These are phyloP conservation scores for Drosophila neonasuta DNA, from an alignment of 2,888 invertebrate species.

Conservation along the genomic window DNA sequence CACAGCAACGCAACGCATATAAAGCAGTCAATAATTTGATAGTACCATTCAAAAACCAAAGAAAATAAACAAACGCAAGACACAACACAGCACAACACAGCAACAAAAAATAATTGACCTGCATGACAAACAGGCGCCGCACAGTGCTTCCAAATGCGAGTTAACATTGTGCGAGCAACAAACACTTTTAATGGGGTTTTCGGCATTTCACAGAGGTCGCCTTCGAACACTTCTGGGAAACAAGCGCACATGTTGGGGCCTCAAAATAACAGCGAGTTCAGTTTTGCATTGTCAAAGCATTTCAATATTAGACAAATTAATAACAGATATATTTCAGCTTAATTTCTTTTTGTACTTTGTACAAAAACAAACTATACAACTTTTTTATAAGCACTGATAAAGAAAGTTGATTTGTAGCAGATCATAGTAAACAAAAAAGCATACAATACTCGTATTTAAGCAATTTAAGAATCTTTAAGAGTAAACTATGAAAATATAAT, in stretches of 20 bases:
- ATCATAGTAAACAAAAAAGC: too few species aligned
- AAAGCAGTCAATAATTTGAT: slow-evolving; percentile 65
- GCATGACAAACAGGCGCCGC: slow-evolving; percentile 71
- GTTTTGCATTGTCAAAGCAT: background rate
- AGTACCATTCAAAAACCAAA: slow-evolving; percentile 33
- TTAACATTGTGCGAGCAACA: slow-evolving; percentile 4
- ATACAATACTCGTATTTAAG: too few species aligned
- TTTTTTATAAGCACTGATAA: too few species aligned
- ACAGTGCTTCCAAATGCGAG: slow-evolving; percentile 43
- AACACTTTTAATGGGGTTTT: background rate
- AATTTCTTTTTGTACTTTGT: too few species aligned
- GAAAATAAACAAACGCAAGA: slow-evolving; percentile 3
- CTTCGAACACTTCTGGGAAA: slow-evolving; percentile 5
- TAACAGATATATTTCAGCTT: too few species aligned
- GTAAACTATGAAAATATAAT: too few species aligned
- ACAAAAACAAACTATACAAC: too few species aligned
- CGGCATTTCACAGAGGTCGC: slow-evolving; percentile 15
- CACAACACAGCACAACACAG: background rate
- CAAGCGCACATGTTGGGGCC: background rate
- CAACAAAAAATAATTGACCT: slow-evolving; percentile 49
- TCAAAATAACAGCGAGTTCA: background rate
- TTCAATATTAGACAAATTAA: too few species aligned
- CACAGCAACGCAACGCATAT: slow-evolving; percentile 58
- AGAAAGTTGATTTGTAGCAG: too few species aligned
- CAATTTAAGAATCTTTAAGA: too few species aligned